Conservation (phyloP, 2,113 vertebrate species). For the Hemichromis elongatus region DNA sequence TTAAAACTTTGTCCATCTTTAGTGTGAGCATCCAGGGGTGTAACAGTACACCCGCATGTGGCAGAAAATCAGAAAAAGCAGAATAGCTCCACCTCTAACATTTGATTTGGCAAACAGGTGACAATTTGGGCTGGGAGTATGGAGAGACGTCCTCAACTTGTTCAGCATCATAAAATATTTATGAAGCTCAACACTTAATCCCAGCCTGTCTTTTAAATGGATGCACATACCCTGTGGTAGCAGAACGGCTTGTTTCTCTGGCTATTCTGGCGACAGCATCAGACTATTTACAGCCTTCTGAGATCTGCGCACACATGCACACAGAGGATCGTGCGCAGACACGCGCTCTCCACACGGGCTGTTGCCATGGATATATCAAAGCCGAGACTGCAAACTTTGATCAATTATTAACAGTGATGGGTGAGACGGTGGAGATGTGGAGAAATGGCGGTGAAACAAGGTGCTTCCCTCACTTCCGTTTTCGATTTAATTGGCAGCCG, state of each 20-base stretch:
- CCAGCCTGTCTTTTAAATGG: slow-evolving; percentile 50
- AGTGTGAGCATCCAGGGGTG: background rate
- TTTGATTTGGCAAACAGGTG: slow-evolving; percentile 10
- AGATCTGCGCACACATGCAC: slow-evolving; percentile 10
- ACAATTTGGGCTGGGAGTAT: background rate
- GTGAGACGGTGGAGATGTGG: slow-evolving; percentile 43
- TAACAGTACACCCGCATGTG: background rate
- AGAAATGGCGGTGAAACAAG: slow-evolving; percentile 28
- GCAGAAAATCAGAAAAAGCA: background rate
- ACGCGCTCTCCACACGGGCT: slow-evolving; percentile 23
- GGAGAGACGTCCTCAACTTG: slow-evolving; percentile 20
- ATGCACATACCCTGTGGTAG: slow-evolving; percentile 38
- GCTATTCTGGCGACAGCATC: slow-evolving; percentile 45
- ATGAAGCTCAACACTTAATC: slow-evolving; percentile 56
- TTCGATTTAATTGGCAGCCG: slow-evolving; percentile 43
- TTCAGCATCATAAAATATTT: slow-evolving; percentile 58
- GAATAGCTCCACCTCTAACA: background rate
- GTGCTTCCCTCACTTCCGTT: slow-evolving; percentile 41
- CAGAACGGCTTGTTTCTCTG: slow-evolving; percentile 36
- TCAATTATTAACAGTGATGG: slow-evolving; percentile 73
- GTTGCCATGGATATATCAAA: slow-evolving; percentile 74
- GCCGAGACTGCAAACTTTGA: slow-evolving; percentile 75
- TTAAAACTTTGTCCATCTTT: background rate
- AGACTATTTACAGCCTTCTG: slow-evolving; percentile 56
- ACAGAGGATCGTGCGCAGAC: background rate